A percentile compares a stretch with the other conserved stretches of the same genome.
Evolutionary conservation across 2,797 vertebrate genomes (phyloP).

Genomic region (Loriculus beryllinus): DNA sequence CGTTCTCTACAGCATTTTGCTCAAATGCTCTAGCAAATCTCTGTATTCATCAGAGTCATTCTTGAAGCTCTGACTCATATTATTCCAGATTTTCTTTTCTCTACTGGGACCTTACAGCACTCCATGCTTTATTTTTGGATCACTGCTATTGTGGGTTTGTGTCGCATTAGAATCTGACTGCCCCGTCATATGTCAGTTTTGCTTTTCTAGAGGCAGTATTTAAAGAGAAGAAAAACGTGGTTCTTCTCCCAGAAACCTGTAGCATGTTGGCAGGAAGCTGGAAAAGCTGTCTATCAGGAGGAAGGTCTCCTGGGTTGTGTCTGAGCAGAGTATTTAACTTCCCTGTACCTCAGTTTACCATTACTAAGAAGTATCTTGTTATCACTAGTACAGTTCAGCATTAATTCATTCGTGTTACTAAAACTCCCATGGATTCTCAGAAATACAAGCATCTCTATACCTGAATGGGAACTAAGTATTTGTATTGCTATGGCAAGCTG

Average conservation of each 20-base stretch:
- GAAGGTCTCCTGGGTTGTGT: neutral
- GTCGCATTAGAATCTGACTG: neutral
- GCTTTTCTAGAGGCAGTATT: neutral
- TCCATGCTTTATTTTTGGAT: conserved; percentile 19
- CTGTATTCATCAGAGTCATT: conserved; percentile 14
- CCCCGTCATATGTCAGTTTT: neutral
- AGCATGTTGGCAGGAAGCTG: neutral
- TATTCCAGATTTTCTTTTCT: conserved; percentile 19
- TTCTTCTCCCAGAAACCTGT: neutral
- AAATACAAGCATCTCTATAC: neutral
- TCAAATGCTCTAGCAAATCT: neutral
- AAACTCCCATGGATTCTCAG: neutral
- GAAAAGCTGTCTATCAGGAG: neutral
- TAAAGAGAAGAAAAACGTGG: neutral
- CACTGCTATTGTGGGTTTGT: neutral
- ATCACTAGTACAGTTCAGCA: neutral
- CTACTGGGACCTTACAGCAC: neutral
- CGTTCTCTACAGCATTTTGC: neutral
- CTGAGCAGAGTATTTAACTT: neutral
- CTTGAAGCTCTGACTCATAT: conserved; percentile 31
- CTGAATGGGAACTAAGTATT: neutral
- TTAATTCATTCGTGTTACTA: neutral
- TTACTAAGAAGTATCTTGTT: neutral
- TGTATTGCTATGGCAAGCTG: neutral
- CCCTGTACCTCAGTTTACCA: neutral